Evolutionary conservation across 2,113 vertebrate species (phyloP).

Genomic region (Periophthalmus modestus): DNA sequence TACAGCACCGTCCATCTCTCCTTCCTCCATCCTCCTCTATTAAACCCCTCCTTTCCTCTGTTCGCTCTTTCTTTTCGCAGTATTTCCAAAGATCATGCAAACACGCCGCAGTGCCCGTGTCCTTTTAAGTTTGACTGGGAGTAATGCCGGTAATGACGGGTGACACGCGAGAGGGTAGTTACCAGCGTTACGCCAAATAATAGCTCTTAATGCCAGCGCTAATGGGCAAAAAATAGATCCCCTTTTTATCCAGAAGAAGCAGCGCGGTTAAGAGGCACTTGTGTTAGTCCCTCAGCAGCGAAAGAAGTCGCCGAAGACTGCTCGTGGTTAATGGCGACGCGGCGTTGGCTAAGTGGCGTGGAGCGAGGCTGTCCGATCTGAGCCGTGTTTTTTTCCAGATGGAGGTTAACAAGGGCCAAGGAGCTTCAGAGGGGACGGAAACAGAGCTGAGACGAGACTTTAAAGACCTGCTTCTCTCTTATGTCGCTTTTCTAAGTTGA

Average conservation of each 20-base stretch:
- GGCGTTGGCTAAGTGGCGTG: conserved; percentile 7
- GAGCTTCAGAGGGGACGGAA: conserved; percentile 15
- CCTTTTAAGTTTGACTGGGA: conserved; percentile 69
- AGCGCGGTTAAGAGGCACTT: conserved; percentile 62
- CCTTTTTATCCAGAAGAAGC: conserved; percentile 49
- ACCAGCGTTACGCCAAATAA: conserved; percentile 63
- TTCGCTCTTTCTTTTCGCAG: not conserved
- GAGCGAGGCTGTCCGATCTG: conserved; percentile 13
- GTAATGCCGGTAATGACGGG: conserved; percentile 66
- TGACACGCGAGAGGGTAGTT: conserved; percentile 58
- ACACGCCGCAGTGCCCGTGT: conserved; percentile 46
- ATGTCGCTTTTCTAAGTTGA: conserved; percentile 7
- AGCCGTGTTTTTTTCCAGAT: not conserved
- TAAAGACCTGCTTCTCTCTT: conserved; percentile 4
- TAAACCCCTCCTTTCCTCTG: conserved; percentile 9
- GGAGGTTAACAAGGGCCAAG: conserved; percentile 35
- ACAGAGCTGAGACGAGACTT: conserved; percentile 13
- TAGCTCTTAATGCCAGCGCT: conserved; percentile 68
- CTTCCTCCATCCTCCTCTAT: conserved; percentile 29
- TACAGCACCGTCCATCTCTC: conserved; percentile 6
- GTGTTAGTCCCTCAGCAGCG: conserved; percentile 32
- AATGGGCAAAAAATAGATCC: conserved; percentile 70
- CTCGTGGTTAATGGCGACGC: conserved; percentile 42
- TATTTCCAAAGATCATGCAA: conserved; percentile 41
- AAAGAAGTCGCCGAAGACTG: conserved; percentile 37